A percentile compares a stretch with the other conserved stretches of the same genome.
Evolutionary conservation across 2,113 vertebrate species (phyloP).

Genomic region (Orcinus orca): DNA sequence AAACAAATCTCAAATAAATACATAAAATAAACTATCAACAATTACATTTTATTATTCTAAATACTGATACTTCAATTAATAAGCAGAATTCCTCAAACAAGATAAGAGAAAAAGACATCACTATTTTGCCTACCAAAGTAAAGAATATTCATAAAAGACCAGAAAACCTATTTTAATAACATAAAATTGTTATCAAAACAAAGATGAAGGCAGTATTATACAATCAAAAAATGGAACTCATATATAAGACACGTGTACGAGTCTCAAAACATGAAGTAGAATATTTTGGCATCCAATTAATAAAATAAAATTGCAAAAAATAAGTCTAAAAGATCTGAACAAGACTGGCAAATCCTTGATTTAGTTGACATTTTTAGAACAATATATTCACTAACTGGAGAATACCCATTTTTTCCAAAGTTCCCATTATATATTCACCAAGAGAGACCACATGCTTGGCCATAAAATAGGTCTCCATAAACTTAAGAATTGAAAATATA

Average conservation of each 20-base stretch:
- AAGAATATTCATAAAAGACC: background rate
- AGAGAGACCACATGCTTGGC: background rate
- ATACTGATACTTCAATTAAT: background rate
- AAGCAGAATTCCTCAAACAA: background rate
- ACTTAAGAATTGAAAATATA: background rate
- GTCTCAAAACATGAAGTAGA: background rate
- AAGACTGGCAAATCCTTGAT: background rate
- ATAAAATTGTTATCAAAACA: background rate
- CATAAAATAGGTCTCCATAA: background rate
- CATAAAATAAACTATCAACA: background rate
- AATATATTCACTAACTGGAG: background rate
- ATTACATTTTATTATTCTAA: background rate
- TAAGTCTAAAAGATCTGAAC: background rate
- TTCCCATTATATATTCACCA: background rate
- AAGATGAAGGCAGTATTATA: background rate
- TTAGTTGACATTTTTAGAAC: background rate
- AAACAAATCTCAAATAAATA: background rate
- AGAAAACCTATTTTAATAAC: background rate
- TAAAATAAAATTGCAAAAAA: background rate
- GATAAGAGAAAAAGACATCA: background rate
- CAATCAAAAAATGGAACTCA: background rate
- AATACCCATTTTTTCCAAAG: background rate
- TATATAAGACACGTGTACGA: background rate
- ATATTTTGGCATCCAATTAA: background rate
- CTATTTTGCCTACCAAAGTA: background rate